Evolutionary conservation across 2,888 invertebrate species (phyloP), one percentile per base, ranked within the genome.

Genomic region (Heliconius cydno): DNA sequence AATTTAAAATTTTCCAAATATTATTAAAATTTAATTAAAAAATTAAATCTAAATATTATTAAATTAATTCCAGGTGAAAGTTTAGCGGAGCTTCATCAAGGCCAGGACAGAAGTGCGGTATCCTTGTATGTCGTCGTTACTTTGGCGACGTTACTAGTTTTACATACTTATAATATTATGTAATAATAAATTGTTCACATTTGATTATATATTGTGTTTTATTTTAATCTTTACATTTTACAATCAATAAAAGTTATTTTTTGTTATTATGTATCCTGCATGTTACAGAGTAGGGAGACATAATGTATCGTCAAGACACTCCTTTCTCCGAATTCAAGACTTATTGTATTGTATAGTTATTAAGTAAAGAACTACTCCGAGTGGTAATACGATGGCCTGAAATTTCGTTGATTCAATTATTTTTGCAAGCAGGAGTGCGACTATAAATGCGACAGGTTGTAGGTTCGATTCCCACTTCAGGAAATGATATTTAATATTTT

Each of bases 131-230:
- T 87, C 28, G 82, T 87, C 67, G 81, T 87, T 66, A 72, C 82
- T 34, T 72, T 90, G 84, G 87, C 88, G 84, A 80, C 91, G 73
- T 87, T 88, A 87, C 87, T 88, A 84, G 82, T 91, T 89, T 88
- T 92, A 89, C 89, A 90, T 78, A 80, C 84, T 86, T 87, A 86
- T 86, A 84, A 88, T 85, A 87, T 88, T 85, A 86, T 90, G 90
- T 86, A 92, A 91, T 86, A 93, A 91, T 93, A 93, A 92, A 94
- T 88, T 90, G 92, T 93, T 94, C 91, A 89, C 90, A 92, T 91
- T 91, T 89, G 84, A 79, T 67, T 78, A 78, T 79, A 71, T 6
- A 12, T 38, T 22, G 22, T 71, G 76, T 80, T 78, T 80, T 28
- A 79, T 81, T 80, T 80, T 10, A 52, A 52, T 22, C 19, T 7